These are phyloP conservation scores for Rotaria socialis DNA, from an alignment of 2,888 invertebrate genomes.

Conservation along the genomic window DNA sequence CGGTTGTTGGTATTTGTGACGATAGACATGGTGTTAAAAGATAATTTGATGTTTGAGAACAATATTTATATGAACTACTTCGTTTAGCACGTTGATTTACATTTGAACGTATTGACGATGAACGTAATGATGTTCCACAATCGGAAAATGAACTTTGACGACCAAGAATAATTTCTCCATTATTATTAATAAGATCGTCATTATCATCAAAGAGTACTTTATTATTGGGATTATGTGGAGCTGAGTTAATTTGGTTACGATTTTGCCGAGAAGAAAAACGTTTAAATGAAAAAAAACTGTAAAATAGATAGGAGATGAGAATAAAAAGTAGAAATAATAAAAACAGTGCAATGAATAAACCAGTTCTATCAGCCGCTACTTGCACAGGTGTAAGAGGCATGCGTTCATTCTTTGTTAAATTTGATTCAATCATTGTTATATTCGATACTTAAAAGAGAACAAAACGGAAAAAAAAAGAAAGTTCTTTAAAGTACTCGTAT, in stretches of 20 bases:
- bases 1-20: background rate
- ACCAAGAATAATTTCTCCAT: background rate
- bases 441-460: background rate
- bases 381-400: background rate
- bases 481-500: background rate
- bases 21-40: conserved; percentile 9
- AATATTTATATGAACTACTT: conserved; percentile 9
- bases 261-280: background rate
- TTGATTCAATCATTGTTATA: background rate
- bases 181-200: conserved; percentile 11
- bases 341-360: conserved; percentile 31
- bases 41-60: conserved; percentile 23
- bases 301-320: background rate
- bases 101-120: background rate
- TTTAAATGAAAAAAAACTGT: background rate
- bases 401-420: background rate
- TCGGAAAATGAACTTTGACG: background rate
- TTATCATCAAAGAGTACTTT: background rate
- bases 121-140: conserved; percentile 24
- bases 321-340: conserved; percentile 22
- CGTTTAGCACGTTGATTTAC: background rate
- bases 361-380: background rate
- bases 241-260: background rate
- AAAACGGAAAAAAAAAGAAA: too few relatives aligned
- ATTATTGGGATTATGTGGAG: background rate